These are phyloP conservation scores for Furcula furcula DNA, from an alignment of 2,888 invertebrate species.

Conservation along the genomic window DNA sequence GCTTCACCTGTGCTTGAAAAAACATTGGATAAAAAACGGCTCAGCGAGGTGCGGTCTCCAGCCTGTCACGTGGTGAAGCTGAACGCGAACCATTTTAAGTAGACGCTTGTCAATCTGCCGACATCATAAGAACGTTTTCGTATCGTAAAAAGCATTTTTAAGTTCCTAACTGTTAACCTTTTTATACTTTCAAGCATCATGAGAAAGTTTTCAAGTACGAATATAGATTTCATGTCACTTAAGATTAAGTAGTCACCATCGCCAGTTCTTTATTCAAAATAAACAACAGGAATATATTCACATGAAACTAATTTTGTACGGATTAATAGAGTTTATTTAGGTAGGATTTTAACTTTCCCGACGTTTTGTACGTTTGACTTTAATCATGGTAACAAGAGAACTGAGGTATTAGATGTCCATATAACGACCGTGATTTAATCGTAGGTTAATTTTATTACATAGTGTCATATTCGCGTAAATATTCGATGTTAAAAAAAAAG, in stretches of 20 bases:
- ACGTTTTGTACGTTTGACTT: too few relatives aligned
- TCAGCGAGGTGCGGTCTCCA: conserved; percentile 38
- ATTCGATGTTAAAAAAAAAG: too few relatives aligned
- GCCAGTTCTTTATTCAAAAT: conserved; percentile 12
- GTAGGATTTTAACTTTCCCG: too few relatives aligned
- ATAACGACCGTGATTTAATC: too few relatives aligned
- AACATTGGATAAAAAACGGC: conserved; percentile 56
- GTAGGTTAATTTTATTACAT: too few relatives aligned
- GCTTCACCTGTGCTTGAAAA: conserved; percentile 76
- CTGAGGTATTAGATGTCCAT: too few relatives aligned
- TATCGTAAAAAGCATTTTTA: conserved; percentile 50
- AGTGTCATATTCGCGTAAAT: too few relatives aligned
- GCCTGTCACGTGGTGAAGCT: conserved; percentile 50
- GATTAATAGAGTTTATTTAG: too few relatives aligned
- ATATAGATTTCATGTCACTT: conserved; percentile 24
- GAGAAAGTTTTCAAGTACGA: conserved; percentile 40
- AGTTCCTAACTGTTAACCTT: conserved; percentile 45
- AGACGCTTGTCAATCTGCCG: conserved; percentile 47
- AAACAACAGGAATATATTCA: too few relatives aligned
- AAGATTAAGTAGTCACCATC: conserved; percentile 15
- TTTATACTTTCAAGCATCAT: conserved; percentile 38
- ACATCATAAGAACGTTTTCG: conserved; percentile 56
- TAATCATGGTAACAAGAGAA: too few relatives aligned
- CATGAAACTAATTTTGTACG: too few relatives aligned
- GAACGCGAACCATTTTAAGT: conserved; percentile 50